phyloP scores from a whole-genome alignment of 2,888 invertebrate genomes.

The Drosophila incognita region DNA sequence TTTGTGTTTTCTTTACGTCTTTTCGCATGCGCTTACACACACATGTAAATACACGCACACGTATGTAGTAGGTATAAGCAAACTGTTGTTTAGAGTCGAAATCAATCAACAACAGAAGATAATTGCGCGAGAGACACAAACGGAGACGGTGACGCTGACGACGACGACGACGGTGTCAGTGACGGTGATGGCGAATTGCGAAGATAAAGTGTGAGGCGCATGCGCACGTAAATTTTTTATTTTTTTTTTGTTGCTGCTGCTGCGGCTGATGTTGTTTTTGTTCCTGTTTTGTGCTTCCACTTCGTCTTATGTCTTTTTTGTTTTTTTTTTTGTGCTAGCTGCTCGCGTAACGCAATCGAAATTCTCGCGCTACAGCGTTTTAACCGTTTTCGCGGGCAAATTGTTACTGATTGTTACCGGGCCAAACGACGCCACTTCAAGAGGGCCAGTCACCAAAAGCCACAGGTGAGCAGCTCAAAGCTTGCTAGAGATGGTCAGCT shows the following conservation, averaged over 20 bases:
- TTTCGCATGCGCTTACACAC: slow-evolving; percentile 33
- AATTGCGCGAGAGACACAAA: slow-evolving; percentile 29
- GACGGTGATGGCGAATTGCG: slow-evolving; percentile 44
- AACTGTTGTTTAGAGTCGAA: slow-evolving; percentile 46
- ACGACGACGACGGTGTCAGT: not conserved
- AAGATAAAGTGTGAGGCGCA: slow-evolving; percentile 58
- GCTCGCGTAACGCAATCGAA: slow-evolving; percentile 40
- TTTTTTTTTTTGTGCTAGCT: not conserved
- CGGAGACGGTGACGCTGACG: slow-evolving; percentile 17
- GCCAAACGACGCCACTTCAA: slow-evolving; percentile 45
- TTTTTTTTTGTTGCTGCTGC: slow-evolving; percentile 13
- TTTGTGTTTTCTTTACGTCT: slow-evolving; percentile 37
- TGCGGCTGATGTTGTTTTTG: slow-evolving; percentile 30
- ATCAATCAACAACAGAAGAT: slow-evolving; percentile 59
- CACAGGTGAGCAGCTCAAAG: slow-evolving; percentile 59
- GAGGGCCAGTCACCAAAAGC: slow-evolving; percentile 60
- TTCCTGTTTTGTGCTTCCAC: slow-evolving; percentile 34
- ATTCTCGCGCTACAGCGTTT: slow-evolving; percentile 61
- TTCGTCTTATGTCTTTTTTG: slow-evolving; percentile 17
- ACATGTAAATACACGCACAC: slow-evolving; percentile 28
- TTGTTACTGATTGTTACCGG: slow-evolving; percentile 63
- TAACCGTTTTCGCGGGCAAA: slow-evolving; percentile 78
- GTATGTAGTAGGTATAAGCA: slow-evolving; percentile 15
- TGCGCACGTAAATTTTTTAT: slow-evolving; percentile 51
- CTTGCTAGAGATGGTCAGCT: slow-evolving; percentile 45